Conservation (phyloP, 2,888 invertebrate genomes). For the Hirtodrosophila duncani region DNA sequence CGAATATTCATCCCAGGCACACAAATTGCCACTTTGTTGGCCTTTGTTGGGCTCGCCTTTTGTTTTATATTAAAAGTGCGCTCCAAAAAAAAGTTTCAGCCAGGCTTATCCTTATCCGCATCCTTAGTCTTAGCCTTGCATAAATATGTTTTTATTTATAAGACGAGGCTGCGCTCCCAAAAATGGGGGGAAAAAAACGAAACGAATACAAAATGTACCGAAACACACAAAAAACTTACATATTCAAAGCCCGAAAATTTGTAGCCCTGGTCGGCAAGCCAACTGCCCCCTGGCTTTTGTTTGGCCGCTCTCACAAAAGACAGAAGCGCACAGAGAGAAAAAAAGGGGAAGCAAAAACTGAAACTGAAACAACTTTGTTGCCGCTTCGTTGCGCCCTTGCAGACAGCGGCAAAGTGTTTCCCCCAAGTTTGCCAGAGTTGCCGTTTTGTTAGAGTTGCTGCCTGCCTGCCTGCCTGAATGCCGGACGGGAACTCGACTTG, state of each 20-base stretch:
- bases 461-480: too few species aligned
- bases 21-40: constrained; percentile 34
- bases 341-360: constrained; percentile 11
- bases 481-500: too few species aligned
- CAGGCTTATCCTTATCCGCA: constrained; percentile 65
- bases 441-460: neutral
- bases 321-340: constrained; percentile 14
- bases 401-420: constrained; percentile 23
- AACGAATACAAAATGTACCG: too few species aligned
- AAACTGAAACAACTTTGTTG: constrained; percentile 58
- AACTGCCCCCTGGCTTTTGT: constrained; percentile 23
- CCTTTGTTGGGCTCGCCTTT: constrained; percentile 28
- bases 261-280: constrained; percentile 38
- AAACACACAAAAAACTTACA: constrained; percentile 29
- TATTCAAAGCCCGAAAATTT: constrained; percentile 66
- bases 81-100: constrained; percentile 1
- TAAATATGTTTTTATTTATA: constrained; percentile 68
- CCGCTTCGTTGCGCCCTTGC: constrained; percentile 59
- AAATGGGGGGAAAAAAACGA: constrained; percentile 8
- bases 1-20: constrained; percentile 19
- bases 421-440: neutral
- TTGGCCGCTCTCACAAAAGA: constrained; percentile 29
- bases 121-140: constrained; percentile 63
- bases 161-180: constrained; percentile 28
- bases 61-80: constrained; percentile 46